A percentile compares a stretch with the other conserved stretches of the same genome.
Conservation (phyloP, 2,113 vertebrate genomes). For the Brachionichthys hirsutus region DNA sequence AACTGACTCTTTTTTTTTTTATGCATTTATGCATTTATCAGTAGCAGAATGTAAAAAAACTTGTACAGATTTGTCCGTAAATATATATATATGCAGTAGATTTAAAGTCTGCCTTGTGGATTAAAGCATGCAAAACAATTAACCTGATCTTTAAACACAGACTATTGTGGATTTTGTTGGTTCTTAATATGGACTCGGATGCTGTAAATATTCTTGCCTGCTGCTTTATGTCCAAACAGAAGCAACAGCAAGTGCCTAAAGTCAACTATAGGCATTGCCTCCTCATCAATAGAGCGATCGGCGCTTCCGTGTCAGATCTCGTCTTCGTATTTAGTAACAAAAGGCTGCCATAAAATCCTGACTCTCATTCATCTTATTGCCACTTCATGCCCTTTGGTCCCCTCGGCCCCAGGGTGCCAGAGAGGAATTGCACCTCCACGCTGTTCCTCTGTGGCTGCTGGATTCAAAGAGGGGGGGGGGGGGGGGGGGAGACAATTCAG, state of each 20-base stretch:
- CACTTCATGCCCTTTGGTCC: constrained; percentile 49
- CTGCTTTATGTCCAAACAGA: background rate
- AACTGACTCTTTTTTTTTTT: constrained; percentile 35
- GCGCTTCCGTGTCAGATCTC: constrained; percentile 12
- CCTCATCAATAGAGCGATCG: background rate
- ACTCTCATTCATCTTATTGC: constrained; percentile 59
- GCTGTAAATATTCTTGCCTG: background rate
- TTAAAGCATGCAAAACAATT: constrained; percentile 53
- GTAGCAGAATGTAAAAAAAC: constrained; percentile 44
- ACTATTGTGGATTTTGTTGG: background rate
- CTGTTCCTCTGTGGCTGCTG: constrained; percentile 46
- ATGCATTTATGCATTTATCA: constrained; percentile 46
- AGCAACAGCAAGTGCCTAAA: constrained; percentile 61
- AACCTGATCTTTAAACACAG: background rate
- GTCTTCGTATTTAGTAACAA: constrained; percentile 20
- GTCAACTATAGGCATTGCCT: constrained; percentile 4
- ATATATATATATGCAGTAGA: constrained; percentile 48
- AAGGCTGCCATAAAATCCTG: constrained; percentile 39
- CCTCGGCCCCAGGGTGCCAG: constrained; percentile 59
- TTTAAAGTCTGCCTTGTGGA: constrained; percentile 22
- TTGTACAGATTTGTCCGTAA: constrained; percentile 67
- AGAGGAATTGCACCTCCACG: constrained; percentile 64
- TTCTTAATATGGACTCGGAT: background rate
- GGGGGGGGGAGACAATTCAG: constrained; percentile 44
- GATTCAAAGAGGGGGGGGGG: constrained; percentile 20